These are phyloP conservation scores for Zygaena filipendulae DNA, from an alignment of 2,888 invertebrate species.

Conservation along the genomic window DNA sequence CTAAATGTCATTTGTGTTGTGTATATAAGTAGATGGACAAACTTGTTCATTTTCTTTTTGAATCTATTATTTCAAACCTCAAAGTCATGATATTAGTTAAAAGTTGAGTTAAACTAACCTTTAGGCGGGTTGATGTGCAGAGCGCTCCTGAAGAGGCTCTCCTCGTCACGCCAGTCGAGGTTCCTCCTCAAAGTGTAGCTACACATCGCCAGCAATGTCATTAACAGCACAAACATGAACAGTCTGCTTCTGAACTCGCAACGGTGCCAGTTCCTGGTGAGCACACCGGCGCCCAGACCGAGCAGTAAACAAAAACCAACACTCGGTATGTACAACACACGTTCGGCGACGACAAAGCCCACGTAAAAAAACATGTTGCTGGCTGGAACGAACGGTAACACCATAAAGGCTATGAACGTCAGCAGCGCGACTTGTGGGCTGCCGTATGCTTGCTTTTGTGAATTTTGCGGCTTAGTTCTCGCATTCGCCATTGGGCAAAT, in stretches of 20 bases:
- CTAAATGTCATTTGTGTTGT: too few species aligned
- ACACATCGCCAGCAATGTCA: constrained; percentile 76
- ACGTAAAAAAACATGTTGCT: constrained; percentile 97
- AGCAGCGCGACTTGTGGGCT: constrained; percentile 58
- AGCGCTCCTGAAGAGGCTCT: constrained; percentile 91
- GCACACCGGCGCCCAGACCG: constrained; percentile 74
- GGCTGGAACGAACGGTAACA: constrained; percentile 94
- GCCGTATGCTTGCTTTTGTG: constrained; percentile 38
- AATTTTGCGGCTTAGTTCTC: constrained; percentile 34
- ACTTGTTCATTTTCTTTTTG: too few species aligned
- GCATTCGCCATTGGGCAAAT: constrained; percentile 40
- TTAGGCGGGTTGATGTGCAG: constrained; percentile 96
- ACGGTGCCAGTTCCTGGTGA: constrained; percentile 52
- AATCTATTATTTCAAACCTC: too few species aligned
- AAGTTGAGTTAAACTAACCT: constrained; percentile 82
- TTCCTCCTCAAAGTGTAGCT: constrained; percentile 85
- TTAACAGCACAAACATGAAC: constrained; percentile 56
- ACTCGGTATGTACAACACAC: constrained; percentile 95
- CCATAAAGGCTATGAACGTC: constrained; percentile 80
- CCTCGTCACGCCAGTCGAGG: constrained; percentile 93
- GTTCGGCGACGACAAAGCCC: constrained; percentile 97
- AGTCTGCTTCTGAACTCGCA: constrained; percentile 46
- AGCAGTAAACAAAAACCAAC: constrained; percentile 93
- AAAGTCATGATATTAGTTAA: too few species aligned
- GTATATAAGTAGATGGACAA: too few species aligned